Evolutionary conservation across 2,888 invertebrate species (phyloP).

Genomic region (Mesorhabditis belari): DNA sequence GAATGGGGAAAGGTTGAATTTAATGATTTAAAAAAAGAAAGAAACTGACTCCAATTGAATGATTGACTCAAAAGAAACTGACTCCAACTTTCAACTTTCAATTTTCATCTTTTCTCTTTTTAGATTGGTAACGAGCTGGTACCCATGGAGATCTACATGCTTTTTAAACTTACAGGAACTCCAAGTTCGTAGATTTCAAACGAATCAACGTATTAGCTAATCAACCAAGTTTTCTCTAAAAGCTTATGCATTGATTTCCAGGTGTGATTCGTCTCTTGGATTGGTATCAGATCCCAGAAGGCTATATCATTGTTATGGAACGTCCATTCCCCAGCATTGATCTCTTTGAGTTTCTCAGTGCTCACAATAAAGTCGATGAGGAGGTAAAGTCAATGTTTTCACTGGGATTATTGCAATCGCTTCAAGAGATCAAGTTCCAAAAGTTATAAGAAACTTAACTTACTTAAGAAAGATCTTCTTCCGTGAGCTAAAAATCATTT

Average conservation of each 20-base stretch:
- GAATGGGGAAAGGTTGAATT: slow-evolving; percentile 41
- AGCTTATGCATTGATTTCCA: neutral
- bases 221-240: neutral
- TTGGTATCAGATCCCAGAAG: slow-evolving; percentile 50
- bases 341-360: slow-evolving; percentile 47
- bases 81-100: too few species aligned
- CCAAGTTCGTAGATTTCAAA: slow-evolving; percentile 6
- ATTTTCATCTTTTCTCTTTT: too few species aligned
- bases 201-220: neutral
- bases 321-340: slow-evolving; percentile 47
- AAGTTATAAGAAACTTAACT: too few species aligned
- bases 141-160: slow-evolving; percentile 50
- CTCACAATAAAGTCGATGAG: slow-evolving; percentile 37
- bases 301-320: slow-evolving; percentile 50
- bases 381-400: slow-evolving; percentile 11
- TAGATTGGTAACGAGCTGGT: slow-evolving; percentile 48
- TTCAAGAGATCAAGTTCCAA: too few species aligned
- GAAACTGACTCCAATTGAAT: neutral
- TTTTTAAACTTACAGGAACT: slow-evolving; percentile 38
- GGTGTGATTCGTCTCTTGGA: slow-evolving; percentile 47
- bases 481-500: too few species aligned
- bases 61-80: too few species aligned
- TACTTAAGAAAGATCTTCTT: too few species aligned
- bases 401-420: too few species aligned
- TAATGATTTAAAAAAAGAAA: neutral